A percentile compares a stretch with the other conserved stretches of the same genome.
phyloP scores from a whole-genome alignment of 2,797 vertebrate genomes.

The Coracias cyanogaster region DNA sequence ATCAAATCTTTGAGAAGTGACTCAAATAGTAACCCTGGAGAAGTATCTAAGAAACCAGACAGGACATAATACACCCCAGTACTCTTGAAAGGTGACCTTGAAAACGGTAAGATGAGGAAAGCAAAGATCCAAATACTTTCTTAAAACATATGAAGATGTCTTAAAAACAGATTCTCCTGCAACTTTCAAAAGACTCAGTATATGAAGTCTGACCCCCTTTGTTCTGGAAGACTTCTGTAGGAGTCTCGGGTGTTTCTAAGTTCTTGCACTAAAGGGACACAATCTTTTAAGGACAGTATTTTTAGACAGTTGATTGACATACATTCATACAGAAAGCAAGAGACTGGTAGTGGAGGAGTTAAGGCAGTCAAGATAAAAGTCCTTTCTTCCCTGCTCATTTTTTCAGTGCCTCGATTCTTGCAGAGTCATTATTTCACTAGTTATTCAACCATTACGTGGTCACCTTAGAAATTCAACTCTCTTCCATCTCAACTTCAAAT shows the following conservation, averaged over 20 bases:
- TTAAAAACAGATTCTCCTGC: not conserved
- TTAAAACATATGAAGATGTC: not conserved
- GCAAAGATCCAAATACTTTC: not conserved
- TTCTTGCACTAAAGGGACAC: not conserved
- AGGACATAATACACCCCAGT: not conserved
- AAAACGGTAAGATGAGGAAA: not conserved
- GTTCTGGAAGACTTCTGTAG: not conserved
- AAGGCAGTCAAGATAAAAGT: not conserved
- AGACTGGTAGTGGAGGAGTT: not conserved
- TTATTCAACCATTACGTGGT: not conserved
- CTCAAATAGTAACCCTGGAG: not conserved
- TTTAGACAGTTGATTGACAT: not conserved
- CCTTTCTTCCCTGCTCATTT: not conserved
- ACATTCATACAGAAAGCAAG: not conserved
- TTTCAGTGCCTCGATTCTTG: not conserved
- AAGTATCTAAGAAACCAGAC: not conserved
- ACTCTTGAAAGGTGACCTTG: constrained; percentile 3
- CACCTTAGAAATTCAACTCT: not conserved
- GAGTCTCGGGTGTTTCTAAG: not conserved
- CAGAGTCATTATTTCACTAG: constrained; percentile 62
- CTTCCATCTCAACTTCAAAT: not conserved
- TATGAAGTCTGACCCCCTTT: not conserved
- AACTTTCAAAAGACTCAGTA: not conserved
- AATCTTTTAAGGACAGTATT: not conserved
- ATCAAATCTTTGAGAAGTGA: not conserved